Evolutionary conservation across 2,797 vertebrate genomes (phyloP).

Genomic region (Amniataba percoides): DNA sequence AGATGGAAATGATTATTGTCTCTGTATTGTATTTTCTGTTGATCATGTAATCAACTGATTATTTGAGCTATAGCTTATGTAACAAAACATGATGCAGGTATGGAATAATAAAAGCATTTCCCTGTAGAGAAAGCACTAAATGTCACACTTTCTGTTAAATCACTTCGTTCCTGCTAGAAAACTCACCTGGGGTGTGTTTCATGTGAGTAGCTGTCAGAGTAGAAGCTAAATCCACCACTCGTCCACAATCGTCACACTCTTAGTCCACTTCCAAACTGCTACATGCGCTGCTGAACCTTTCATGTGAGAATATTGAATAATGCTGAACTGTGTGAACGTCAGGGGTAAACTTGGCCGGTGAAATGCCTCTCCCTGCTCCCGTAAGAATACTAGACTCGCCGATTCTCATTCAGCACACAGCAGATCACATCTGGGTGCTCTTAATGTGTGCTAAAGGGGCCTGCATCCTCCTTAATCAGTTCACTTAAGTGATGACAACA

Average conservation of each 20-base stretch:
- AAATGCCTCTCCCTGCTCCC: slow-evolving; percentile 72
- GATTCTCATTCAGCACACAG: slow-evolving; percentile 85
- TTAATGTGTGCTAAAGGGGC: slow-evolving; percentile 84
- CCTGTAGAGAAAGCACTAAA: slow-evolving; percentile 1
- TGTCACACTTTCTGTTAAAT: slow-evolving; percentile 27
- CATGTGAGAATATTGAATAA: slow-evolving; percentile 57
- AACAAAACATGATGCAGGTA: not conserved
- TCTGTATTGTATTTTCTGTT: not conserved
- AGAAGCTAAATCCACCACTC: slow-evolving; percentile 37
- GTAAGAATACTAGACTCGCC: slow-evolving; percentile 77
- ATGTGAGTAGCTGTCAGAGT: slow-evolving; percentile 51
- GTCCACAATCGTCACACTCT: slow-evolving; percentile 37
- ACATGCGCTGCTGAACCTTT: slow-evolving; percentile 35
- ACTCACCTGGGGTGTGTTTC: slow-evolving; percentile 62
- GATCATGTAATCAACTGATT: not conserved
- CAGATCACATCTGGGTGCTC: slow-evolving; percentile 83
- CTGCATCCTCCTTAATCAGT: slow-evolving; percentile 85
- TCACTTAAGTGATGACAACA: slow-evolving; percentile 90
- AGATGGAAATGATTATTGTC: not conserved
- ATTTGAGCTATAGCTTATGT: not conserved
- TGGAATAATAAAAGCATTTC: slow-evolving; percentile 9
- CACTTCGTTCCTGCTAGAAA: not conserved
- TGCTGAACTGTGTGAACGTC: slow-evolving; percentile 49
- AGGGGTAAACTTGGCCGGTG: slow-evolving; percentile 66
- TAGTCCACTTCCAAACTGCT: slow-evolving; percentile 33